These are phyloP conservation scores for Eupeodes corollae DNA, from an alignment of 1,140 invertebrate genomes.

Conservation along the genomic window DNA sequence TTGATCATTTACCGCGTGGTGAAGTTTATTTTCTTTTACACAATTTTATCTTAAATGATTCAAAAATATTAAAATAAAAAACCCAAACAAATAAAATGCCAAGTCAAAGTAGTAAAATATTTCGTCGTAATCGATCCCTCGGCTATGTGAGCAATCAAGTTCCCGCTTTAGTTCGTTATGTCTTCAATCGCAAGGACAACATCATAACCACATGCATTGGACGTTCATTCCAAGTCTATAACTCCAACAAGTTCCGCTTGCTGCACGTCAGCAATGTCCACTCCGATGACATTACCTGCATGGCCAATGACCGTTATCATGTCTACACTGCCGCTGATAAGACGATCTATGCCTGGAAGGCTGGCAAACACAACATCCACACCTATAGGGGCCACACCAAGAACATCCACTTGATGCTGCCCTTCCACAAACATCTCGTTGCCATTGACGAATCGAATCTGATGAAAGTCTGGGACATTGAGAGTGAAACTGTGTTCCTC, in stretches of 20 bases:
- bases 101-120: conserved; percentile 58
- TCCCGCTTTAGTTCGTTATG: conserved; percentile 73
- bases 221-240: conserved; percentile 84
- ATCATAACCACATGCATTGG: conserved; percentile 82
- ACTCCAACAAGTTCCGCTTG: conserved; percentile 68
- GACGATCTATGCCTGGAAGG: conserved; percentile 73
- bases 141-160: conserved; percentile 91
- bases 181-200: conserved; percentile 73
- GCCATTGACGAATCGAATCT: conserved; percentile 70
- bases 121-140: conserved; percentile 66
- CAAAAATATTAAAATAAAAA: too few species aligned
- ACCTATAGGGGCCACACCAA: conserved; percentile 65
- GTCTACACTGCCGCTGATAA: conserved; percentile 75
- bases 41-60: too few species aligned
- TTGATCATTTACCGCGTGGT: too few species aligned
- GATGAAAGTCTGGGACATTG: conserved; percentile 79
- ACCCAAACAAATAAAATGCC: too few species aligned
- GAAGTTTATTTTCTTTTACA: too few species aligned
- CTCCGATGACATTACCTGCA: conserved; percentile 67
- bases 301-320: conserved; percentile 67
- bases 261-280: conserved; percentile 73
- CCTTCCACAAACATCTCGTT: conserved; percentile 77
- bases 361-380: conserved; percentile 76
- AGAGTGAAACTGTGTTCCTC: conserved; percentile 52
- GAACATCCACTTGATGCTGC: conserved; percentile 66